Conservation (phyloP, 2,797 vertebrate species). For the Notamacropus eugenii region DNA sequence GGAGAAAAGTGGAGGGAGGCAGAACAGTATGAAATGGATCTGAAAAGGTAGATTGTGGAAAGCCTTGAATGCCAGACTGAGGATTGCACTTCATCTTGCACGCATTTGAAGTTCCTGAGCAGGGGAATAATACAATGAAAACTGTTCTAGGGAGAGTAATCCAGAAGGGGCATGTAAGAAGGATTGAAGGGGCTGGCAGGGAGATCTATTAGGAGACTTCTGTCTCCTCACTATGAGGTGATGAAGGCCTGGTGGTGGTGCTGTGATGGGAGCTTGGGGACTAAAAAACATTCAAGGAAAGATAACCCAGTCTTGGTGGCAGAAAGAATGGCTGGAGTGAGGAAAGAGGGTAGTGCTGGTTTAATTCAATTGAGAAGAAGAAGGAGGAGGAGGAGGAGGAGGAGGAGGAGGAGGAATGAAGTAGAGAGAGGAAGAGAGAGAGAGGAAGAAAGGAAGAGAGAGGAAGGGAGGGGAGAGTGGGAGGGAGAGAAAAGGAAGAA, state of each 20-base stretch:
- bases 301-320: neutral
- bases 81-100: neutral
- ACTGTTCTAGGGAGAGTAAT: neutral
- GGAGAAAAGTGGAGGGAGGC: neutral
- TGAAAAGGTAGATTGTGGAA: neutral
- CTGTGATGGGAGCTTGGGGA: neutral
- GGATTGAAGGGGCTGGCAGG: neutral
- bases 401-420: too few species aligned
- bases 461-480: too few species aligned
- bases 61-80: neutral
- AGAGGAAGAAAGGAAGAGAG: too few species aligned
- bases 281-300: neutral
- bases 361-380: neutral
- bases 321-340: neutral
- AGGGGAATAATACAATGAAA: neutral
- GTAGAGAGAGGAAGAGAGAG: too few species aligned
- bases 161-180: neutral
- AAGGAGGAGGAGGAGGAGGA: too few species aligned
- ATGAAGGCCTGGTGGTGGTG: neutral
- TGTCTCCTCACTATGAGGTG: neutral
- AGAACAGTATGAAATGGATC: neutral
- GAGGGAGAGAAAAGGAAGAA: neutral
- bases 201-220: neutral
- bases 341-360: neutral
- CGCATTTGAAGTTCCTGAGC: neutral